These are phyloP conservation scores for Athripsodes cinereus DNA, from an alignment of 2,888 invertebrate genomes.

Conservation along the genomic window DNA sequence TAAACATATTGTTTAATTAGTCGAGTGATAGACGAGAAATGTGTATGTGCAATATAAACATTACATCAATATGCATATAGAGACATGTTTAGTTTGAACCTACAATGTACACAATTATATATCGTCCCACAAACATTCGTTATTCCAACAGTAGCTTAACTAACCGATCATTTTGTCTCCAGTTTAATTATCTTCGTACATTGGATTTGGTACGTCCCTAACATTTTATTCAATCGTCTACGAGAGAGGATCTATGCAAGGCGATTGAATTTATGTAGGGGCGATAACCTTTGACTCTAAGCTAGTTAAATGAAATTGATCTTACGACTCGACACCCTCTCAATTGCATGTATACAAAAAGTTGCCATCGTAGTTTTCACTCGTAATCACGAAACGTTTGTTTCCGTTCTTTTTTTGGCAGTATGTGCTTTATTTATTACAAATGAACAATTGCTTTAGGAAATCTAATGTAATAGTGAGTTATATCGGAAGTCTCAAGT, in stretches of 20 bases:
- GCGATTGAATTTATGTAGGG: neutral
- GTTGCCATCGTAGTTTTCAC: neutral
- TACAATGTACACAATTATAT: too few relatives aligned
- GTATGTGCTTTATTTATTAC: too few relatives aligned
- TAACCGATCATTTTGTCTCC: neutral
- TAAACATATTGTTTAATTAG: too few relatives aligned
- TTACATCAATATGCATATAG: too few relatives aligned
- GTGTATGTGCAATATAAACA: too few relatives aligned
- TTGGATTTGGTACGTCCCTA: neutral
- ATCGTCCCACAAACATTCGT: too few relatives aligned
- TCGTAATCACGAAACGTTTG: neutral
- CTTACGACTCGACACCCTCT: neutral
- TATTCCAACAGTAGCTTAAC: neutral
- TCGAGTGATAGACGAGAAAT: too few relatives aligned
- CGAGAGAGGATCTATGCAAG: neutral
- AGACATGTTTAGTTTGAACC: too few relatives aligned
- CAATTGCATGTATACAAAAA: neutral
- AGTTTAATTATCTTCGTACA: slow-evolving; percentile 8
- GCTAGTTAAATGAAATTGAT: neutral
- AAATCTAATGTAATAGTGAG: too few relatives aligned
- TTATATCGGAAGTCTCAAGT: too few relatives aligned
- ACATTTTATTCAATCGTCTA: slow-evolving; percentile 12
- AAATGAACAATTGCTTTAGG: too few relatives aligned
- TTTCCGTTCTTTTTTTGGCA: too few relatives aligned
- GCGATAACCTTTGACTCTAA: neutral